Conservation (phyloP, 2,888 invertebrate genomes). For the Lacanobia oleracea region DNA sequence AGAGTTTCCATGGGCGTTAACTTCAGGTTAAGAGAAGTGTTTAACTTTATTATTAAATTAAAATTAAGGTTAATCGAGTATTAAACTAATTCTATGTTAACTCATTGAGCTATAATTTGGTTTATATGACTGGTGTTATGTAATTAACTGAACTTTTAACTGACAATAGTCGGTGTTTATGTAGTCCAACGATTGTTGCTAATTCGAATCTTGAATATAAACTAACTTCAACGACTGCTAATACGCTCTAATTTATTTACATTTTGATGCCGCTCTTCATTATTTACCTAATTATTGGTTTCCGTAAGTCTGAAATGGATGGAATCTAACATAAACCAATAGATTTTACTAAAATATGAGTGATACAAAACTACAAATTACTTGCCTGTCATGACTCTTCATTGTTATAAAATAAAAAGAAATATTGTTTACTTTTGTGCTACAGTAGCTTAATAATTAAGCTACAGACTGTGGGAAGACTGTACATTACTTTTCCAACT, state of each 20-base stretch:
- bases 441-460: not conserved
- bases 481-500: not conserved
- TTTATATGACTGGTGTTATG: constrained; percentile 47
- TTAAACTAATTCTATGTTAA: constrained; percentile 61
- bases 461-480: not conserved
- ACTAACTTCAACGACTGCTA: constrained; percentile 12
- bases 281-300: not conserved
- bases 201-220: constrained; percentile 63
- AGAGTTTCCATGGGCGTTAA: constrained; percentile 88
- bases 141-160: constrained; percentile 56
- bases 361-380: not conserved
- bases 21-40: constrained; percentile 84
- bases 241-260: not conserved
- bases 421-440: constrained; percentile 2
- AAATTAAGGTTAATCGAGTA: constrained; percentile 76
- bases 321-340: not conserved
- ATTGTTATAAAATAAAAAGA: constrained; percentile 5
- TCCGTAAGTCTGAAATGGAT: not conserved
- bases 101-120: constrained; percentile 39
- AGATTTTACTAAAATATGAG: not conserved
- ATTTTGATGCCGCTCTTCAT: not conserved
- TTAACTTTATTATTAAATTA: constrained; percentile 86
- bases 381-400: constrained; percentile 8
- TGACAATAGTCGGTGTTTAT: constrained; percentile 66
- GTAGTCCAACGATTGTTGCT: constrained; percentile 64